Conservation (phyloP, 1,140 invertebrate genomes). For the Drosophila funebris region DNA sequence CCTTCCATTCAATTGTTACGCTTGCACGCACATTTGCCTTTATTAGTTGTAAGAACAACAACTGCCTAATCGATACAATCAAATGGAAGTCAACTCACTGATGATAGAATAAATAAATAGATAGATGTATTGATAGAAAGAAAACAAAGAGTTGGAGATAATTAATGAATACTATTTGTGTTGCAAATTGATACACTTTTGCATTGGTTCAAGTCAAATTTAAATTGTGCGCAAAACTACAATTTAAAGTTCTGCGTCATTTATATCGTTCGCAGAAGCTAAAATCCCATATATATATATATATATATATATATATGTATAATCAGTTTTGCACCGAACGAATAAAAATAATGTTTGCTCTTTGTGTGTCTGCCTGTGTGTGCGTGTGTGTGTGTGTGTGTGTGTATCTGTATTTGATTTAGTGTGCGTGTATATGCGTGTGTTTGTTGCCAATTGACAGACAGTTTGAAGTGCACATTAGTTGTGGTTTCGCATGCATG, state of each 20-base stretch:
- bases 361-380: neutral
- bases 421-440: conserved; percentile 11
- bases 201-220: neutral
- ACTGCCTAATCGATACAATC: neutral
- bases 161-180: conserved; percentile 24
- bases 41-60: neutral
- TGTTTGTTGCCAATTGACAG: conserved; percentile 60
- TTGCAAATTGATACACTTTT: conserved; percentile 5
- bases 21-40: neutral
- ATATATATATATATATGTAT: neutral
- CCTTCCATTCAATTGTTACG: neutral
- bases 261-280: neutral
- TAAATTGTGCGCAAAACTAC: neutral
- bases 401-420: conserved; percentile 12
- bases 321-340: conserved; percentile 26
- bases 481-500: conserved; percentile 64
- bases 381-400: neutral
- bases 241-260: neutral
- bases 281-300: neutral
- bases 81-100: neutral
- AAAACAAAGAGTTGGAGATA: conserved; percentile 4
- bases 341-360: conserved; percentile 29
- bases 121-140: neutral
- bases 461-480: conserved; percentile 67
- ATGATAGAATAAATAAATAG: conserved; percentile 14